Base-by-base conservation (phyloP, 2,888 invertebrate species). In the Tanypteryx hageni region DNA sequence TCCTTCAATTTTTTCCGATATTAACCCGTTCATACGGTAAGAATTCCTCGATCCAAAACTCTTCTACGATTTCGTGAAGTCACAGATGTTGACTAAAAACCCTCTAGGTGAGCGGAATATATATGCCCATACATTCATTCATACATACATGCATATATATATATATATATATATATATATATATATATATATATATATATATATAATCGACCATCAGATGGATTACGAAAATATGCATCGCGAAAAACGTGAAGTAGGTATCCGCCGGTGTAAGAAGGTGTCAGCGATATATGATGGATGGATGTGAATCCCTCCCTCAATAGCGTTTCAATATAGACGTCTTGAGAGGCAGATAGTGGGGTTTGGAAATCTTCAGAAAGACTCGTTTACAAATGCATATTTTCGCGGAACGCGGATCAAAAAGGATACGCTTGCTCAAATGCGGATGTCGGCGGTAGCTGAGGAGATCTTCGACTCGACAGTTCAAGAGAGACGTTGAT, bases 371-470 rank as follows among this genome's bases (percentile, higher is more conserved):
- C 89, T 89, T 89, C 89, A 27, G 56, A 56, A 89, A 89, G 64
- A 89, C 89, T 89, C 89, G 89, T 89, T 89, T 89, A 89, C 89
- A 61, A 89, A 89, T 89, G 89, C 89, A 89, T 89, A 89, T 89
- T 89, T 89, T 89, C 68, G 61, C 86, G 86, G 86, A 61, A 86
- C 44, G 86, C 61, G 27, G 31, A 89, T 89, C 89, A 89, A 89
- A 89, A 89, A 64, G 89, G 68, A 89, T 89, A 89, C 89, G 89
- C 13, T 68, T 44, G 31, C 89, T 89, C 61, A 59, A n/a, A 59
- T 89, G 89, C 56, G 44, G 64, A 89, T 89, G 89, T 89, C 89
- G 64, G 64, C 61, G 68, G 44, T 64, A 44, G 64, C 27, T 16
- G 64, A 64, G 64, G 44, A 89, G 44, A 31, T 11, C 68, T 68